Evolutionary conservation across 1,140 invertebrate genomes (phyloP).

Genomic region (Camponotus vicinus): DNA sequence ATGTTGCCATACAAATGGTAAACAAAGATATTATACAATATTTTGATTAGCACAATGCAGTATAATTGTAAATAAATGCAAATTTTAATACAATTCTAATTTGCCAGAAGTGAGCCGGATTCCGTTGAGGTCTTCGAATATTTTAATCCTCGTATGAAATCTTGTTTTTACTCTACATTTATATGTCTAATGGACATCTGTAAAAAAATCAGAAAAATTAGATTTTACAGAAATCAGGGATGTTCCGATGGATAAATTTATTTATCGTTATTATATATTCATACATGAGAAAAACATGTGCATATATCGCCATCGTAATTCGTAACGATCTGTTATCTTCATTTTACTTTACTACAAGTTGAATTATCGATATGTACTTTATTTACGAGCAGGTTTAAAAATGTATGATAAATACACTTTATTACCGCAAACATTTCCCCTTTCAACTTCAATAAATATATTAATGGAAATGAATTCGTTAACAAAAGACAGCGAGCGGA

Average conservation of each 20-base stretch:
- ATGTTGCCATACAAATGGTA: conserved; percentile 5
- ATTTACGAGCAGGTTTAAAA: background rate
- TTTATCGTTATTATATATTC: background rate
- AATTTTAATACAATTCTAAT: conserved; percentile 31
- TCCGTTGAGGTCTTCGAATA: background rate
- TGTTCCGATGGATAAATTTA: background rate
- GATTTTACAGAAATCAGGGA: background rate
- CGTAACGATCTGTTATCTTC: background rate
- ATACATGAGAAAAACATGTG: background rate
- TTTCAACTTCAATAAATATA: conserved; percentile 7
- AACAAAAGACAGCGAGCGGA: background rate
- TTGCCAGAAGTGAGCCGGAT: background rate
- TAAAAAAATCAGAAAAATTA: background rate
- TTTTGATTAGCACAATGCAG: conserved; percentile 23
- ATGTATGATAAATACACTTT: background rate
- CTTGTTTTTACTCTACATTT: background rate
- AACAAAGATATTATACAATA: conserved; percentile 22
- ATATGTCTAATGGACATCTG: background rate
- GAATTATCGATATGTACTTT: background rate
- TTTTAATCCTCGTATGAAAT: conserved; percentile 6
- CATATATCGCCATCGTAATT: background rate
- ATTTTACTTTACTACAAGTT: conserved; percentile 3
- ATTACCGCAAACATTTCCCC: background rate
- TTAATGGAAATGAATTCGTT: background rate
- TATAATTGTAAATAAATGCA: conserved; percentile 28